Evolutionary conservation across 2,888 invertebrate genomes (phyloP), one percentile per base, ranked within the genome.

Genomic region (Diaprepes abbreviatus): DNA sequence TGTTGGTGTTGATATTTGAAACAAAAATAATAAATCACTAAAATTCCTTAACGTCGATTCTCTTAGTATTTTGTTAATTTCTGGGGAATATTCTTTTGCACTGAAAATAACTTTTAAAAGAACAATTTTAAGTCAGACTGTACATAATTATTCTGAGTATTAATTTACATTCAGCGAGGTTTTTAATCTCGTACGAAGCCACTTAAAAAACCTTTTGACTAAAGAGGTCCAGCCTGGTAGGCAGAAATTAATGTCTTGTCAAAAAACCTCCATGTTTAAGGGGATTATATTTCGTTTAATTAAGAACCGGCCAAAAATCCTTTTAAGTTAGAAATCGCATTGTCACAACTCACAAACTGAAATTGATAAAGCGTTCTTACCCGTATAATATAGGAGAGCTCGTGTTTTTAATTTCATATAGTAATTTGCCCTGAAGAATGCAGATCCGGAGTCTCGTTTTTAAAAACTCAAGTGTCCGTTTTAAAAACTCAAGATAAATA

Each of bases 281-380:
- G 62, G 62, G 62, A 62, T 62, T 62, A 62, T 31, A 14, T 74
- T 74, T 75, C 73, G 74, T 75, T 75, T 75, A 75, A 75, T 75
- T 75, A 74, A 73, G 74, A 72, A 73, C 74, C 70, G 68, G 70
- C 70, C 73, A 73, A 70, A 73, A 71, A 73, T 75, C 76, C 75
- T 74, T 75, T 76, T 66, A 74, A 73, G 70, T 71, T 72, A 70
- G 72, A 76, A 76, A 75, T 74, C 76, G 71, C 74, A 76, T 75
- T 76, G 76, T 76, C 76, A 73, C 72, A 62, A 50, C 28, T 31
- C 48, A 21, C 48, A 60, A 60, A 60, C 48, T 60, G 21, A 48
- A 60, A 60, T 48, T 60, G 48, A 60, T 60, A 59, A 59, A 59
- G 21, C 45, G 45, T 28, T 24, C 28, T 48, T 28, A 24, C 48